Evolutionary conservation across 2,888 invertebrate species (phyloP), one percentile per base, ranked within the genome.

Genomic region (Silvanus unidentatus): DNA sequence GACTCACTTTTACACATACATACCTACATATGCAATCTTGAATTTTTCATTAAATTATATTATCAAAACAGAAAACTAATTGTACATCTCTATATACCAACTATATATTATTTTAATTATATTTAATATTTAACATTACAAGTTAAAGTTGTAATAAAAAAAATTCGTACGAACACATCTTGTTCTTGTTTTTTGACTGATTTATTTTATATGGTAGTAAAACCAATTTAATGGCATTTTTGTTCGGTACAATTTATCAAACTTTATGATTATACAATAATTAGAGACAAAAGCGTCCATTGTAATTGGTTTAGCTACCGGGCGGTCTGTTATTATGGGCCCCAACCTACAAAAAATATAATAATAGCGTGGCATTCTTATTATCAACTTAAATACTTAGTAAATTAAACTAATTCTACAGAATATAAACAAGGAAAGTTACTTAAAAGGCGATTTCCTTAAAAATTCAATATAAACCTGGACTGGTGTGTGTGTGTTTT

Each of bases 131-230:
- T 3, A 22, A 8, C 8, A 22, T 8, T n/a, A n/a, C n/a, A n/a
- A n/a, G n/a, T n/a, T n/a, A n/a, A 47, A 47, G 47, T 41, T 39
- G 47, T 47, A 44, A 47, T 44, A 47, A 44, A 41, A 47, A 44
- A 44, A 44, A 44, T 47, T 47, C 13, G 43, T 16, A 30, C 47
- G 44, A 47, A 44, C 47, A 47, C 47, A 47, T 47, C 44, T 47
- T 22, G 8, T 22, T 22, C 8, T 22, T 22, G 22, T 22, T 22
- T 22, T 8, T 22, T 8, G 8, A 22, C 22, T 22, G 22, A 22
- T 22, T 22, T 22, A 22, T 22, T 22, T 22, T 22, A 22, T 22
- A 22, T 22, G 22, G 22, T 8, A 22, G 22, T 22, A 22, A 22
- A 22, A 22, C 22, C 22, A 22, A 22, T 22, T 22, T 22, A 22